Base-by-base conservation (phyloP, 2,888 invertebrate species). In the Chirona hameri region DNA sequence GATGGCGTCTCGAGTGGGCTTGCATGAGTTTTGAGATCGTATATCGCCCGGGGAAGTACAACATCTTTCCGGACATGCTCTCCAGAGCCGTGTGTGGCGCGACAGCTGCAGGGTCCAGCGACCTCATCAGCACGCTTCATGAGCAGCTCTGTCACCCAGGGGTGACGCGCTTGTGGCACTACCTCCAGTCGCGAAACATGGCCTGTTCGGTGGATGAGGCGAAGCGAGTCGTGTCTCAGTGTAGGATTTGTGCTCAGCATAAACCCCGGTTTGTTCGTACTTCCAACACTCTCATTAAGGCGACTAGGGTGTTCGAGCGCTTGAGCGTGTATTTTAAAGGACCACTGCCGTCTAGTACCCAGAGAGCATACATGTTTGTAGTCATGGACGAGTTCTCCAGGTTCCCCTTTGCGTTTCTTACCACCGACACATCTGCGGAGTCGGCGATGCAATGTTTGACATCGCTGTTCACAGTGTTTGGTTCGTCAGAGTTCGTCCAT, bases 21-120 rank as follows among this genome's bases (percentile, higher is more conserved):
- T 82, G 72, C 1, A 15, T 31, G 72, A 80, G 60, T 82, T 82
- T 80, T 3, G 29, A 82, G 18, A 82, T 82, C 46, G 76, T 29
- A 27, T 80, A 82, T 60, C 39, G 82, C 7, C 31, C 82, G 21
- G 57, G 79, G 24, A 79, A 14, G 1, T 39, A n/a, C 0, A 81
- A 48, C 48, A 52, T 29, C 5, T 12, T 48, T 0, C 81, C 81
- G 14, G 27, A 81, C 29, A 57, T 57, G 57, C 27, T 81, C 18
- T 39, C 81, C 27, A n/a, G 52, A 24, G 81, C 48, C n/a, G 21
- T 3, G n/a, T 60, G n/a, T n/a, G 60, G 27, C 15, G 48, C 27
- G 18, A 48, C 27, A 15, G 15, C 80, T 24, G 24, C 57, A 12
- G 60, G 55, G 39, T 12, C 39, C n/a, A n/a, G 10, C 7, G 21